phyloP scores from a whole-genome alignment of 2,113 vertebrate species.

The Nansenia antarctica region DNA sequence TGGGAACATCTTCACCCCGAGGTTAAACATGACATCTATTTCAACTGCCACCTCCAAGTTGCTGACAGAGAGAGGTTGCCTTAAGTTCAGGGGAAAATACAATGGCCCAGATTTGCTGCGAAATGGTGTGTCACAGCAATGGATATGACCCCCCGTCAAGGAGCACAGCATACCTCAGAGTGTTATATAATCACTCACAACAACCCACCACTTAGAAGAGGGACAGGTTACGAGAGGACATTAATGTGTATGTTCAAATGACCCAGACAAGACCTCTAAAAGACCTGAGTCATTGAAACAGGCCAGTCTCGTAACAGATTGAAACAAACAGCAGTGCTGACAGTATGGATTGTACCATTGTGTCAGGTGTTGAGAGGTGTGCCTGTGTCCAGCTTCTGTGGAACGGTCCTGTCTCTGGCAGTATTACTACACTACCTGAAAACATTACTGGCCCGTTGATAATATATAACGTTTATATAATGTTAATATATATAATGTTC shows the following conservation, averaged over 20 bases:
- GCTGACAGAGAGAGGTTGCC: slow-evolving; percentile 12
- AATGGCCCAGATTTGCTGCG: slow-evolving; percentile 1
- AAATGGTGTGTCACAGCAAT: neutral
- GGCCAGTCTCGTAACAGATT: neutral
- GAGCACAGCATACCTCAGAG: slow-evolving; percentile 1
- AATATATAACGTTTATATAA: neutral
- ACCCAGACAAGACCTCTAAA: slow-evolving; percentile 5
- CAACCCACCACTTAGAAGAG: neutral
- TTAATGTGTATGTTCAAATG: neutral
- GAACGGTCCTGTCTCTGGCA: neutral
- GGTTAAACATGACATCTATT: slow-evolving; percentile 8
- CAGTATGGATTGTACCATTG: neutral
- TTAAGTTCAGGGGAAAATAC: slow-evolving; percentile 12
- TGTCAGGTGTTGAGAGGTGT: neutral
- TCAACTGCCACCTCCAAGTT: neutral
- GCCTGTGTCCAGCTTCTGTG: neutral
- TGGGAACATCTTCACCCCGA: neutral
- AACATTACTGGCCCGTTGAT: too few species aligned
- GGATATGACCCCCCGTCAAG: slow-evolving; percentile 3
- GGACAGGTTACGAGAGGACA: neutral
- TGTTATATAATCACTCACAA: slow-evolving; percentile 6
- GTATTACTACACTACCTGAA: neutral
- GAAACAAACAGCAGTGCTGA: neutral
- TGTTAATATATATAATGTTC: neutral
- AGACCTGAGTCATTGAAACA: slow-evolving; percentile 23